A percentile compares a stretch with the other conserved stretches of the same genome.
Conservation (phyloP, 2,113 vertebrate genomes). For the Ardeotis arabs region DNA sequence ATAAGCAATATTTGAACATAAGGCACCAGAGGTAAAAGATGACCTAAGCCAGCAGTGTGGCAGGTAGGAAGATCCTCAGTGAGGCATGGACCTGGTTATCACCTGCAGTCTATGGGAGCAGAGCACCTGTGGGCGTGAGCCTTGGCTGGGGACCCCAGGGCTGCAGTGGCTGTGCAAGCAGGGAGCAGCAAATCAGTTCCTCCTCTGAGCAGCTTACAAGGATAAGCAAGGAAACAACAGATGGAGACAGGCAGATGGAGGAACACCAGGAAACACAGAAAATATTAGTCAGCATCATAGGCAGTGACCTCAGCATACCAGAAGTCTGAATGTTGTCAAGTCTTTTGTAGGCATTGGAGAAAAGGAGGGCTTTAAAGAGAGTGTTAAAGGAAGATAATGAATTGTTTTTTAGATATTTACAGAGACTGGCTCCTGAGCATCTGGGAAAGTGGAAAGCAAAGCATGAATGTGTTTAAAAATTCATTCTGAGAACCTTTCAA, state of each 20-base stretch:
- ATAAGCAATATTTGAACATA: background rate
- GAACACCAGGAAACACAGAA: conserved; percentile 60
- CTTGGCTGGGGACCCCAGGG: fast-evolving
- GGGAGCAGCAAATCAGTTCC: background rate
- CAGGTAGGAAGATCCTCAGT: background rate
- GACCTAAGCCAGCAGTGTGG: fast-evolving
- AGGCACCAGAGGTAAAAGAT: background rate
- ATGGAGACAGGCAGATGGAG: conserved; percentile 55
- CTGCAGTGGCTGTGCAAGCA: background rate
- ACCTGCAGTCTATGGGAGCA: fast-evolving
- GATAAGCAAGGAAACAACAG: conserved; percentile 33
- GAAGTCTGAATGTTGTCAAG: conserved; percentile 33
- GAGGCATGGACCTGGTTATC: too few relatives aligned
- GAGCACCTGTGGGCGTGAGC: background rate
- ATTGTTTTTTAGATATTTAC: background rate
- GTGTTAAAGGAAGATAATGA: background rate
- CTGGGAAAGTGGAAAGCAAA: background rate
- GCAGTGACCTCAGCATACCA: conserved; percentile 55
- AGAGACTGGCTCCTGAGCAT: background rate
- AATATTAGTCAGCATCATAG: conserved; percentile 67
- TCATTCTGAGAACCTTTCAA: background rate
- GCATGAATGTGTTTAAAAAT: background rate
- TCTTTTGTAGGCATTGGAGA: conserved; percentile 2
- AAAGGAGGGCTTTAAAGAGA: background rate
- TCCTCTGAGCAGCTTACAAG: background rate